Conservation (phyloP, 2,113 vertebrate genomes). For the Chauna torquata region DNA sequence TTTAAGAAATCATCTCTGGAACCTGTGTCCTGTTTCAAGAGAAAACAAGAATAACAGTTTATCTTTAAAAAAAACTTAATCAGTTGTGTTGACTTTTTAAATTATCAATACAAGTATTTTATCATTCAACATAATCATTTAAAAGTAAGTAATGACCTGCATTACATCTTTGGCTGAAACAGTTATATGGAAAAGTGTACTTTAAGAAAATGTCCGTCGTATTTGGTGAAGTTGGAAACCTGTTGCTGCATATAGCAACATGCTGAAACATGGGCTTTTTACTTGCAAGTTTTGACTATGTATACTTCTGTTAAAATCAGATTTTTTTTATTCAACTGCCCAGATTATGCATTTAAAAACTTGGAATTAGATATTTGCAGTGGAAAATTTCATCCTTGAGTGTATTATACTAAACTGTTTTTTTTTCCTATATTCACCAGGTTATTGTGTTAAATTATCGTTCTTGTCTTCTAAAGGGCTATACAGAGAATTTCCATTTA, state of each 20-base stretch:
- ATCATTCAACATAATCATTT: background rate
- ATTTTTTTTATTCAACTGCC: background rate
- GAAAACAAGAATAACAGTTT: background rate
- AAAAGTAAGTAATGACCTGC: background rate
- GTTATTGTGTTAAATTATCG: background rate
- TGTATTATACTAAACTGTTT: background rate
- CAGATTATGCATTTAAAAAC: background rate
- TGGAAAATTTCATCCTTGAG: background rate
- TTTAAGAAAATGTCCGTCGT: background rate
- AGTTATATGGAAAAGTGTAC: background rate
- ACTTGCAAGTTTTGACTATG: background rate
- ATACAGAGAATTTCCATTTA: background rate
- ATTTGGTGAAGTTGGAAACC: background rate
- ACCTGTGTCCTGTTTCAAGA: slow-evolving; percentile 66
- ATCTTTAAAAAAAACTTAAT: background rate
- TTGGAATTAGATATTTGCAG: background rate
- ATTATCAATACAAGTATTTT: background rate
- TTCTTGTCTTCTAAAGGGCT: background rate
- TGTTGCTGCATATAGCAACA: background rate
- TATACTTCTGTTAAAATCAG: background rate
- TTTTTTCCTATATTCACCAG: background rate
- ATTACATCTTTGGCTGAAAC: background rate
- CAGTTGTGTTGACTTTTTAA: background rate
- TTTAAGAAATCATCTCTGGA: slow-evolving; percentile 68
- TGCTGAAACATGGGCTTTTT: background rate